phyloP scores from a whole-genome alignment of 2,888 invertebrate species.

The Callinectes sapidus region DNA sequence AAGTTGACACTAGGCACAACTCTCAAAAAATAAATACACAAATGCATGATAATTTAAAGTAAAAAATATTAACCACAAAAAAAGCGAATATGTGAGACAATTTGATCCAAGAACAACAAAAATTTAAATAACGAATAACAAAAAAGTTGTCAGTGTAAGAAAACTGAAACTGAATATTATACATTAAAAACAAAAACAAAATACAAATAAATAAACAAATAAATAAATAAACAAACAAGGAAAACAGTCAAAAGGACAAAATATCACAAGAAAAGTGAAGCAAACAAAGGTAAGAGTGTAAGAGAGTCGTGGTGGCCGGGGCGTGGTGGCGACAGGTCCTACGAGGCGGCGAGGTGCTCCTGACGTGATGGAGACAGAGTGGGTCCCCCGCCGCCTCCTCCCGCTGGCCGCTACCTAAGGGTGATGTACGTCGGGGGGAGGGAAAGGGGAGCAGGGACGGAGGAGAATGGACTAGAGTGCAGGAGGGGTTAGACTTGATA shows the following conservation, averaged over 20 bases:
- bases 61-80: too few relatives aligned
- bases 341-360: neutral
- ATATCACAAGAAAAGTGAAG: neutral
- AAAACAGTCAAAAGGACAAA: neutral
- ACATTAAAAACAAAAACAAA: neutral
- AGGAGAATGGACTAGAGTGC: neutral
- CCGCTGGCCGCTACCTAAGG: constrained; percentile 40
- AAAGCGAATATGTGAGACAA: too few relatives aligned
- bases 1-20: neutral
- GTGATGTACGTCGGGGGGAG: constrained; percentile 7
- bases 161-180: neutral
- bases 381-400: neutral
- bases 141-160: neutral
- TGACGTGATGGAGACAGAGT: constrained; percentile 52
- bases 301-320: neutral
- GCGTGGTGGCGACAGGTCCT: constrained; percentile 27
- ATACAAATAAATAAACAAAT: too few relatives aligned
- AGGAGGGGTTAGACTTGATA: neutral
- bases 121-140: neutral
- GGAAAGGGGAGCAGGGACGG: neutral
- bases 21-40: too few relatives aligned
- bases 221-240: neutral
- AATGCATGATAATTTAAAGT: too few relatives aligned
- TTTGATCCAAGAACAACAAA: neutral
- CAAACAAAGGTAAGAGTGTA: constrained; percentile 33